phyloP scores from a whole-genome alignment of 1,140 invertebrate species.

The Neodiprion fabricii region DNA sequence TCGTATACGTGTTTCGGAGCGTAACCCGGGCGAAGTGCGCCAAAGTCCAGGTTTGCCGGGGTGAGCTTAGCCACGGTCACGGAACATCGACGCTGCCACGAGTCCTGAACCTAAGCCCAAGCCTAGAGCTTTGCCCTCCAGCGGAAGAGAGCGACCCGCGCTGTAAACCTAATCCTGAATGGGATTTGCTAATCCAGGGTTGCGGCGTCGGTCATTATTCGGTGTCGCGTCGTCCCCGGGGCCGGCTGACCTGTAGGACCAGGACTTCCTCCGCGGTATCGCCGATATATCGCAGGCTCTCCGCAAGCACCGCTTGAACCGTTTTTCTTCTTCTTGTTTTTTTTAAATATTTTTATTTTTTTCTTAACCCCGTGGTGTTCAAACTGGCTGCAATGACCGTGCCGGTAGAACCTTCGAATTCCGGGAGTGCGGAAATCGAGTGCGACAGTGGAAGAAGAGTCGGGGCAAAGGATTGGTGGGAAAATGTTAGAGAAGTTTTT shows the following conservation, averaged over 20 bases:
- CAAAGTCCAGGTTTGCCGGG: background rate
- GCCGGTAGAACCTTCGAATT: too few relatives aligned
- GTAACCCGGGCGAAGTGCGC: constrained; percentile 2
- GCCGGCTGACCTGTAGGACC: constrained; percentile 26
- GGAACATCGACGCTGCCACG: background rate
- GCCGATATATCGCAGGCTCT: constrained; percentile 37
- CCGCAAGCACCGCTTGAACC: constrained; percentile 35
- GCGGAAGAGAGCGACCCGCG: constrained; percentile 20
- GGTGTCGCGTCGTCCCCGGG: constrained; percentile 30
- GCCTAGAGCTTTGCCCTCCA: constrained; percentile 4
- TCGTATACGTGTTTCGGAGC: background rate
- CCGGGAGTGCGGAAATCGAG: too few relatives aligned
- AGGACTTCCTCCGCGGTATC: constrained; percentile 32
- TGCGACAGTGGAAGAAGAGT: too few relatives aligned
- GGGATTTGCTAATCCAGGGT: constrained; percentile 44
- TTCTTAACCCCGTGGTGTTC: too few relatives aligned
- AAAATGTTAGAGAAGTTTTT: too few relatives aligned
- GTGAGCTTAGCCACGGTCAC: constrained; percentile 6
- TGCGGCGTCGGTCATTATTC: constrained; percentile 46
- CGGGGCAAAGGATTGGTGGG: too few relatives aligned
- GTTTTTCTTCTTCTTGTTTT: background rate
- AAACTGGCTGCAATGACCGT: too few relatives aligned
- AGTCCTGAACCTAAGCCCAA: constrained; percentile 3
- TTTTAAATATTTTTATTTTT: too few relatives aligned
- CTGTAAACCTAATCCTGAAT: constrained; percentile 39